Evolutionary conservation across 2,888 invertebrate species (phyloP), one percentile per base, ranked within the genome.

Genomic region (Leucoptera coffeella): DNA sequence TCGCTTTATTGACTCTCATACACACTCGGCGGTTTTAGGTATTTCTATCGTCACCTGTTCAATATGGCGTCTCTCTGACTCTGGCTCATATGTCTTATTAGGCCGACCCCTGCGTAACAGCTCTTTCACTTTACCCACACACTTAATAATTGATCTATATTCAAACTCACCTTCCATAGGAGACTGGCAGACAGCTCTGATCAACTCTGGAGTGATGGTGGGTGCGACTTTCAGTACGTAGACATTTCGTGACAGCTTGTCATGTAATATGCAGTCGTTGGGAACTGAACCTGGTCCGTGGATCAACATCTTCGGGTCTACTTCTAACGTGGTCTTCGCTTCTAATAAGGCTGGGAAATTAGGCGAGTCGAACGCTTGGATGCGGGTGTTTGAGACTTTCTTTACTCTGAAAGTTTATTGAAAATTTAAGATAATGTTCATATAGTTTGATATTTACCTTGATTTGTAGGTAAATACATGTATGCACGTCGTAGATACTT

Each of bases 181-280:
- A 2, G 87, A 81, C 28, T 82, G 65, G n/a, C 82, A 54, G 35
- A 84, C 81, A 1, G 82, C 78, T 38, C 67, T 71, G 2, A 88
- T 75, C 23, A 90, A 79, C 35, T 85, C 81, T 6, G 78, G 73
- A 1, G 90, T 87, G 38, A 97, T 93, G 20, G 92, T 91, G 0
- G 96, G 96, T 42, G 92, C 93, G 27, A 96, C 75, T 14, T 91
- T 78, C 14, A 96, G 52, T 13, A 95, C 62, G 3, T 87, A 89
- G 3, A 96, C 93, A 50, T 93, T 86, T 28, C 79, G 72, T 43
- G 85, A 86, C 31, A 96, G 64, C 15, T 73, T 67, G 28, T 82
- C 76, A 37, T 88, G 83, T 0, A 92, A 78, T 21, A 60, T 45
- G 47, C 91, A 90, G 35, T 80, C 59, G 14, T 67, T 75, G 2